Evolutionary conservation across 2,888 invertebrate genomes (phyloP).

Genomic region (Drepanosiphum platanoidis): DNA sequence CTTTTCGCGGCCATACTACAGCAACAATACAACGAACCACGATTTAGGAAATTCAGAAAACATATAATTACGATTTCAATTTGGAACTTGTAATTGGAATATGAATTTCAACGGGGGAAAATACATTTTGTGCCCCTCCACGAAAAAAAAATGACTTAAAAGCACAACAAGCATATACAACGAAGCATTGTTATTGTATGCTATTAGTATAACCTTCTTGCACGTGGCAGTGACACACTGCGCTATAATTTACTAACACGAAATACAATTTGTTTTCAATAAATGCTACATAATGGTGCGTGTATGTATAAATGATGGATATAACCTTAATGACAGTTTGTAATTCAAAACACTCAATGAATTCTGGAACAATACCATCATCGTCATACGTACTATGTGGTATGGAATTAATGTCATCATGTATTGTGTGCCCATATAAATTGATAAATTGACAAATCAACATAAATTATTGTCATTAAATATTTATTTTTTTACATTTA

Average conservation of each 20-base stretch:
- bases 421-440: not conserved
- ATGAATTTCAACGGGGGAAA: not conserved
- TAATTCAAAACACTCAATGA: slow-evolving; percentile 11
- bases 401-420: not conserved
- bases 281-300: slow-evolving; percentile 1
- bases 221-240: slow-evolving; percentile 17
- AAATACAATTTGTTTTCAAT: slow-evolving; percentile 18
- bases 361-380: slow-evolving; percentile 12
- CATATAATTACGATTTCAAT: not conserved
- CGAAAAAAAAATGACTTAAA: not conserved
- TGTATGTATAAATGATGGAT: not conserved
- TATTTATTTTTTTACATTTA: no score
- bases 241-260: not conserved
- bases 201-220: slow-evolving; percentile 5
- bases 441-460: not conserved
- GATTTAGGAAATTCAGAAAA: not conserved
- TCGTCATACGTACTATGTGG: not conserved
- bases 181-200: not conserved
- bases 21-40: not conserved
- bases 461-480: not conserved
- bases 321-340: not conserved
- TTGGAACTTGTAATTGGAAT: not conserved
- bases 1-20: not conserved
- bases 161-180: not conserved
- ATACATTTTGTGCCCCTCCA: not conserved